Evolutionary conservation across 1,140 invertebrate genomes (phyloP).

Genomic region (Dendrolimus punctatus): DNA sequence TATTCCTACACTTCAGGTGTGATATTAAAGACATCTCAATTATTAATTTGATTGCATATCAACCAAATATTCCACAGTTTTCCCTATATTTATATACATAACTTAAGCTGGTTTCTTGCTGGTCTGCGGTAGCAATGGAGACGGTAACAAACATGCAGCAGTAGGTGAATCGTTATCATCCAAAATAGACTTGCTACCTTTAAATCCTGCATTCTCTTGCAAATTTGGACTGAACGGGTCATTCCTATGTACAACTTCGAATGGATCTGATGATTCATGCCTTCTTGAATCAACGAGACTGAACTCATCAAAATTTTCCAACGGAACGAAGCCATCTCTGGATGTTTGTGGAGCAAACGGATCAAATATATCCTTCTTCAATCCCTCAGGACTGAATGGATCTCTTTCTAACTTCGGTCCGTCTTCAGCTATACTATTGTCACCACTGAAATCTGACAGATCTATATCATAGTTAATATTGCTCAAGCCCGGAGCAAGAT

Average conservation of each 20-base stretch:
- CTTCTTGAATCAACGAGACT: constrained; percentile 33
- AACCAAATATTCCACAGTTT: too few relatives aligned
- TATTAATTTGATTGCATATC: too few relatives aligned
- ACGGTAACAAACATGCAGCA: constrained; percentile 74
- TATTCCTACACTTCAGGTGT: too few relatives aligned
- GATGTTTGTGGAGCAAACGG: constrained; percentile 38
- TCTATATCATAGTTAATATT: constrained; percentile 83
- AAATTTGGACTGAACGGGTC: constrained; percentile 24
- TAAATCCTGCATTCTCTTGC: constrained; percentile 9
- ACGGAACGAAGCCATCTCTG: constrained; percentile 12
- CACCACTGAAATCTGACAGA: constrained; percentile 78
- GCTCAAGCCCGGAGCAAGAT: constrained; percentile 72
- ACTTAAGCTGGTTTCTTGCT: constrained; percentile 30
- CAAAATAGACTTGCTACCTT: constrained; percentile 60
- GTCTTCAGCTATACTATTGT: constrained; percentile 78
- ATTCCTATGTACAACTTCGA: constrained; percentile 37
- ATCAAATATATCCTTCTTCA: constrained; percentile 35
- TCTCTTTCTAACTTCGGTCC: constrained; percentile 49
- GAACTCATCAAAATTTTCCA: constrained; percentile 55
- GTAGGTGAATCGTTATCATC: constrained; percentile 74
- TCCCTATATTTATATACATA: not conserved
- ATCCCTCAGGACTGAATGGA: constrained; percentile 44
- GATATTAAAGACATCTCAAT: too few relatives aligned
- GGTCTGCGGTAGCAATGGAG: constrained; percentile 73
- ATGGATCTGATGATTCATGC: constrained; percentile 27